Evolutionary conservation across 2,888 invertebrate species (phyloP), one percentile per base, ranked within the genome.

Genomic region (Pyrrhia umbra): DNA sequence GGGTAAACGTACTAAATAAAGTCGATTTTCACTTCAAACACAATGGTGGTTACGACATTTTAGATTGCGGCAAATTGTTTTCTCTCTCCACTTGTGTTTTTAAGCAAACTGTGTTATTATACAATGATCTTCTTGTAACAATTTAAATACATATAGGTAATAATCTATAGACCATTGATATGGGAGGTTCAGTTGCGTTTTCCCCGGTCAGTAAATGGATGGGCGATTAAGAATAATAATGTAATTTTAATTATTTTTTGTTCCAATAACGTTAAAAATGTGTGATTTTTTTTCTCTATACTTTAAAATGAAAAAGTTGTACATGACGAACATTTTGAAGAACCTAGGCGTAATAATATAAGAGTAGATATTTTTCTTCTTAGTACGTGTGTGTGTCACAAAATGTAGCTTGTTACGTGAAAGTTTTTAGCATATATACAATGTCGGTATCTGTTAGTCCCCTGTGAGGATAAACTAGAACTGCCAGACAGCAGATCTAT

Each of bases 381-480:
- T 3, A 34, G n/a, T n/a, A n/a, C 6, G 5, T 34, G 13, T 34
- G n/a, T 1, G 13, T 43, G 13, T 5, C n/a, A 4, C 18, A 25
- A 50, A 51, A 49, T 50, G 13, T 4, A 16, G 13, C n/a, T 13
- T 6, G 18, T 2, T 15, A 10, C 9, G 9, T 40, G 21, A 34
- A 42, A 42, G n/a, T 9, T 58, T 58, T 20, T 27, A 6, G 15
- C n/a, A 45, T 39, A 39, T 39, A 39, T 3, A 27, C 5, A n/a
- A 39, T 45, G n/a, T 47, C 27, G 30, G 30, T 10, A 27, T 20
- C 40, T 9, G 6, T n/a, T 16, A 15, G 27, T 8, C 9, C 30
- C 18, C 23, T 23, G 15, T 18, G 30, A 30, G 64, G 4, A 3
- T 23, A 20, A 25, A 10, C 25, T n/a, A 18, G 18, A 21, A 40